Conservation (phyloP, 2,113 vertebrate genomes). For the Phycodurus eques region DNA sequence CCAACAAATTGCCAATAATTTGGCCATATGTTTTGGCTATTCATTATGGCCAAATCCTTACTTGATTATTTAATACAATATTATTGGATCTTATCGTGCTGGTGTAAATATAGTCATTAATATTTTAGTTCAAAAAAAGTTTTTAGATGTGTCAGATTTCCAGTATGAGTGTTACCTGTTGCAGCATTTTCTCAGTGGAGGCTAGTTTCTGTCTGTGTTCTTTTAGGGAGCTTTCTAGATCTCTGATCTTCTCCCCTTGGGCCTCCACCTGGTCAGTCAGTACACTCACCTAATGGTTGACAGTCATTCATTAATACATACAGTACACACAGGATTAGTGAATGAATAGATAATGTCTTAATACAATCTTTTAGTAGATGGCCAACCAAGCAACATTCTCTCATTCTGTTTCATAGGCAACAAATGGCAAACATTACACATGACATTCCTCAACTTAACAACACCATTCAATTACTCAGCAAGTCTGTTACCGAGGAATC, state of each 20-base stretch:
- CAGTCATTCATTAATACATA: neutral
- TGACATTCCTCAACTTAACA: constrained; percentile 12
- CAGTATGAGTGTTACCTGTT: constrained; percentile 79
- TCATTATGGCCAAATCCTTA: neutral
- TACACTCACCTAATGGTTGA: constrained; percentile 85
- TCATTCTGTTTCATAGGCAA: neutral
- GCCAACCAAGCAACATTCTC: neutral
- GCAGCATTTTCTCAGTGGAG: constrained; percentile 96
- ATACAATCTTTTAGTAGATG: neutral
- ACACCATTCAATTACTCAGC: constrained; percentile 17
- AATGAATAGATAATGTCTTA: neutral
- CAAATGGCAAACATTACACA: constrained; percentile 6
- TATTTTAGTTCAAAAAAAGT: neutral
- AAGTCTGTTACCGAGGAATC: constrained; percentile 42
- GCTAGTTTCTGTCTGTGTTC: constrained; percentile 89
- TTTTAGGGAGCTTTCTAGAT: constrained; percentile 90
- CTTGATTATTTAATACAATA: neutral
- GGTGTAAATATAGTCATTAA: neutral
- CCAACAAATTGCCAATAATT: neutral
- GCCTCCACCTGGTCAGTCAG: constrained; percentile 98
- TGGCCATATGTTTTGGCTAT: neutral
- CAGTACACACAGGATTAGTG: neutral
- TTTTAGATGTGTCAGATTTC: neutral
- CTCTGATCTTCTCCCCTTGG: constrained; percentile 96
- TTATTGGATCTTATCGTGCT: neutral